Evolutionary conservation across 2,888 invertebrate species (phyloP).

Genomic region (Abscondita cerata): DNA sequence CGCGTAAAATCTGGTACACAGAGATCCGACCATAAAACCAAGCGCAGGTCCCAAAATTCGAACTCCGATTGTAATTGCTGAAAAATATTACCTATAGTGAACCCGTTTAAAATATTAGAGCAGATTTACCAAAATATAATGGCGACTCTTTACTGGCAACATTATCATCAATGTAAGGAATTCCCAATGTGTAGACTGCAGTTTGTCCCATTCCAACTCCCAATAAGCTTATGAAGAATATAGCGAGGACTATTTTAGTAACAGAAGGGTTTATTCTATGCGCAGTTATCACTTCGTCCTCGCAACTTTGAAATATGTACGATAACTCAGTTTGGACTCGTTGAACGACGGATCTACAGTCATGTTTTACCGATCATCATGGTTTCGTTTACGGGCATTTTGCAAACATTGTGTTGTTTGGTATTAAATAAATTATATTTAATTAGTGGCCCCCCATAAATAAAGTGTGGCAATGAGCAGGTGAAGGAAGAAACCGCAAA

Average conservation of each 20-base stretch:
- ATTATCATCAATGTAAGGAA: conserved; percentile 94
- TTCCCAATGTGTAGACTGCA: conserved; percentile 89
- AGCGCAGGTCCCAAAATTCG: conserved; percentile 89
- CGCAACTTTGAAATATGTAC: conserved; percentile 46
- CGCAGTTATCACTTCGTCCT: conserved; percentile 66
- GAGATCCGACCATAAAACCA: conserved; percentile 87
- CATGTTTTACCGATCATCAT: conserved; percentile 28
- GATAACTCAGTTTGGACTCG: conserved; percentile 28
- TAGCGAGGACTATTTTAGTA: conserved; percentile 81
- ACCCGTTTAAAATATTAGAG: background rate
- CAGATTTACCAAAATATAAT: conserved; percentile 82
- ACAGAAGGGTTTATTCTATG: conserved; percentile 77
- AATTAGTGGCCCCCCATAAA: conserved; percentile 79
- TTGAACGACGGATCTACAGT: conserved; percentile 15
- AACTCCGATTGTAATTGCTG: conserved; percentile 92
- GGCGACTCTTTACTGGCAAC: conserved; percentile 92
- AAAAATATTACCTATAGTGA: conserved; percentile 37
- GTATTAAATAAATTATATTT: conserved; percentile 58
- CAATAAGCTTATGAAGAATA: conserved; percentile 86
- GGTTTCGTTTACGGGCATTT: conserved; percentile 36
- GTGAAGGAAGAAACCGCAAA: conserved; percentile 86
- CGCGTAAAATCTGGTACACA: conserved; percentile 88
- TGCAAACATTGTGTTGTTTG: conserved; percentile 58
- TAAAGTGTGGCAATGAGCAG: conserved; percentile 86
- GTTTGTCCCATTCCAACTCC: conserved; percentile 93